Base-by-base conservation (phyloP, 2,797 vertebrate genomes). In the Taeniopygia guttata region DNA sequence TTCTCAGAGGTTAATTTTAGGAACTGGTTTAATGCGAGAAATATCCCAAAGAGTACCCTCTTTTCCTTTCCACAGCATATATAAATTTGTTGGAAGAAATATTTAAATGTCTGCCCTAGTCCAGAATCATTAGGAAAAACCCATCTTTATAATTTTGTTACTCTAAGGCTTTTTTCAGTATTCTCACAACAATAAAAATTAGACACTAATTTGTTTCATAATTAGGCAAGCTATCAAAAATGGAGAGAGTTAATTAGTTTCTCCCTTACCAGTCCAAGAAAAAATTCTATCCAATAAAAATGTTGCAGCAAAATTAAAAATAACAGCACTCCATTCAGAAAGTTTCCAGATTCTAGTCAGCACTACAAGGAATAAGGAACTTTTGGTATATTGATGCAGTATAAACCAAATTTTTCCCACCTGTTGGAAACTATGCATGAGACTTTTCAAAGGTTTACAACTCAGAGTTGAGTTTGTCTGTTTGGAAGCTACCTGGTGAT, bases 191-290 rank as follows among this genome's bases (percentile, higher is more conserved):
- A 96, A 95, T 95, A 93, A 81, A 90, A 95, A 75, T 58, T 63
- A 87, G 67, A 34, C 55, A 68, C 29, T 94, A 94, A 97, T 96
- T 96, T 93, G 84, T 95, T 96, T 95, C 76, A 82, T 93, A 91
- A 90, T 92, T 94, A 91, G 48, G 62, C n/a, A 87, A 68, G 55
- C 72, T 84, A 87, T 79, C 55, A 88, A 95, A 93, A 94, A 89
- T 34, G 1, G 48, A 90, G 66, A 90, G 32, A 66, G 45, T 51
- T 94, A 95, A 95, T 96, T 87, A 92, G 69, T 84, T 95, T 89
- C 74, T 95, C 56, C 54, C n/a, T 87, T 79, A 87, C 34, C 72
- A 75, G 70, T 69, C 38, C 4, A 82, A 56, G 84, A 72, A 92
- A 64, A 25, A 59, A 48, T 7, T 64, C 13, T 72, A 59, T 78